A percentile compares a stretch with the other conserved stretches of the same genome.
These are phyloP conservation scores for Craseonycteris thonglongyai DNA, from an alignment of 2,113 vertebrate genomes.

Conservation along the genomic window DNA sequence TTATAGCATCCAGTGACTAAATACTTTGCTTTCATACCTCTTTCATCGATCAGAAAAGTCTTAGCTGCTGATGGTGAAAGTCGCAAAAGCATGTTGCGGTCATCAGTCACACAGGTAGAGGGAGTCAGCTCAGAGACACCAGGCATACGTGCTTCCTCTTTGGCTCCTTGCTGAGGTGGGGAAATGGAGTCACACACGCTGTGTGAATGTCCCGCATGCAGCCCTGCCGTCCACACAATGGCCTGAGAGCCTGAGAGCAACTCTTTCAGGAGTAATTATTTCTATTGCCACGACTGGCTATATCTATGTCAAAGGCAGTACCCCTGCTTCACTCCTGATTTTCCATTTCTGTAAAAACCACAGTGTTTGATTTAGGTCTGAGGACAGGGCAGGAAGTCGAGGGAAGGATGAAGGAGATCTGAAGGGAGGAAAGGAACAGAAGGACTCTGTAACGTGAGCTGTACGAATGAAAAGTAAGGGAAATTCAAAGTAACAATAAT, in stretches of 20 bases:
- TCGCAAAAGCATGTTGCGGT: too few relatives aligned
- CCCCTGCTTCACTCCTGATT: slow-evolving; percentile 10
- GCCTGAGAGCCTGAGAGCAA: neutral
- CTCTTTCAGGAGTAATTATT: neutral
- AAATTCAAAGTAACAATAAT: slow-evolving; percentile 55
- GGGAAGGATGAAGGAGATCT: neutral
- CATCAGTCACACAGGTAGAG: neutral
- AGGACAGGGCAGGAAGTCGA: neutral
- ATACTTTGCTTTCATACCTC: neutral
- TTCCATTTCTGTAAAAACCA: slow-evolving; percentile 29
- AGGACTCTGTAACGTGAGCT: neutral
- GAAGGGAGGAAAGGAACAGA: neutral
- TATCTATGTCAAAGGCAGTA: slow-evolving; percentile 7
- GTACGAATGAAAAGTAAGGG: slow-evolving; percentile 41
- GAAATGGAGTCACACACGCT: neutral
- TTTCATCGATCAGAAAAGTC: neutral
- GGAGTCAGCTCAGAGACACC: neutral
- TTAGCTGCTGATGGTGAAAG: neutral
- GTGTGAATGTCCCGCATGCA: accelerated
- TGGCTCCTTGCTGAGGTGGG: neutral
- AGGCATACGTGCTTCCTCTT: too few relatives aligned
- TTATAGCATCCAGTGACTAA: neutral
- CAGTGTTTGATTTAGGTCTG: slow-evolving; percentile 29
- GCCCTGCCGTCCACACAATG: accelerated
- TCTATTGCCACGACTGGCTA: neutral